Percentiles rank a stretch among this genome's conserved stretches.
Conservation (phyloP, 1,140 invertebrate species). For the Lasioglossum albipes region DNA sequence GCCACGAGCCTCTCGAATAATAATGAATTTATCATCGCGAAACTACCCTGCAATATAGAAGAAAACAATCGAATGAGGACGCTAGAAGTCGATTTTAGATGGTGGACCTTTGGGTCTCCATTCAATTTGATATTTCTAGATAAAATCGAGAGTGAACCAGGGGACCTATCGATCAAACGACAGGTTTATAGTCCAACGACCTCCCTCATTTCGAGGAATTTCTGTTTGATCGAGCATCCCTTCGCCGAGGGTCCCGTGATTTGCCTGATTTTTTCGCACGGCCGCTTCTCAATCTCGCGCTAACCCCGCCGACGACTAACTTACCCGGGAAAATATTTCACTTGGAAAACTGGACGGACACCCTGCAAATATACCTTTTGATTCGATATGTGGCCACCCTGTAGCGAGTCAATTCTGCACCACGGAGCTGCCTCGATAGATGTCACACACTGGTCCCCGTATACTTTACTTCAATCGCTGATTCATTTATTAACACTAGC, state of each 20-base stretch:
- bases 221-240: constrained; percentile 64
- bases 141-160: not conserved
- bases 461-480: too few species aligned
- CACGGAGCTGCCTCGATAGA: not conserved
- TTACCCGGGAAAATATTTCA: constrained; percentile 32
- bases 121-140: not conserved
- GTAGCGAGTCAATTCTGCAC: not conserved
- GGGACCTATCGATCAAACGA: constrained; percentile 34
- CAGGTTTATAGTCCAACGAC: constrained; percentile 55
- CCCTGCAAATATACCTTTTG: not conserved
- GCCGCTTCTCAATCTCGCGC: constrained; percentile 59
- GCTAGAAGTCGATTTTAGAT: too few species aligned
- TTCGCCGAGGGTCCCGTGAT: constrained; percentile 61
- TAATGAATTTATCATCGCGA: not conserved
- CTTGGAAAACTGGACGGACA: constrained; percentile 20
- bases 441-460: not conserved
- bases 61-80: not conserved
- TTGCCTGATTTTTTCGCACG: constrained; percentile 69
- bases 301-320: constrained; percentile 38
- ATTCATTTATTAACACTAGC: too few species aligned
- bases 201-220: constrained; percentile 59
- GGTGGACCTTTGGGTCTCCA: too few species aligned
- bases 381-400: not conserved
- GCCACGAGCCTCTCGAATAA: not conserved
- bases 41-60: not conserved